phyloP scores from a whole-genome alignment of 2,113 vertebrate genomes.

The Naja naja region DNA sequence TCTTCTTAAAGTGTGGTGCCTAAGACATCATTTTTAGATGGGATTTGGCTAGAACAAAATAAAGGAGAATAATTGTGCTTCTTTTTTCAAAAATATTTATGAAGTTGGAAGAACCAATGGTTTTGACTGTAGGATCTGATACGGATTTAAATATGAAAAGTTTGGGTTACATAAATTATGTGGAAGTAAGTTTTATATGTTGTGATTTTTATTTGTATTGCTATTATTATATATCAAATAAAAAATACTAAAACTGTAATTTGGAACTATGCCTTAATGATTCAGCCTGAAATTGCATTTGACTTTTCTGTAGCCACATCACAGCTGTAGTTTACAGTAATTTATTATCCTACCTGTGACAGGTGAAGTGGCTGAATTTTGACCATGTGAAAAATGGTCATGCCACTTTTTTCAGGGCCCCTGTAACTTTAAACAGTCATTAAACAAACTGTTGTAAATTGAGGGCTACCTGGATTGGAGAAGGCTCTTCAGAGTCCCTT shows the following conservation, averaged over 20 bases:
- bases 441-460: neutral
- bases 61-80: neutral
- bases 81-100: neutral
- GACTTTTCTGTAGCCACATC: neutral
- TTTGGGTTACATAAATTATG: neutral
- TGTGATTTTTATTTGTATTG: neutral
- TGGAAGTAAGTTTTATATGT: neutral
- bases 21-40: neutral
- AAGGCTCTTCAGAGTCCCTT: too few relatives aligned
- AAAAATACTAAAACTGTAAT: neutral
- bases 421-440: neutral
- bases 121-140: neutral
- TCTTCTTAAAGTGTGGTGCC: neutral
- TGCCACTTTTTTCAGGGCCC: neutral
- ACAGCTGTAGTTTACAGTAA: neutral
- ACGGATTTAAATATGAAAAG: neutral
- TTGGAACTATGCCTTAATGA: neutral
- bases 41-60: neutral
- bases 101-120: neutral
- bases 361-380: neutral
- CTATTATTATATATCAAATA: neutral
- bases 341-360: neutral
- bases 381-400: neutral
- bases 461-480: too few relatives aligned
- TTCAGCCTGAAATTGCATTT: neutral